Conservation (phyloP, 1,140 invertebrate species). For the Drosophila triauraria region DNA sequence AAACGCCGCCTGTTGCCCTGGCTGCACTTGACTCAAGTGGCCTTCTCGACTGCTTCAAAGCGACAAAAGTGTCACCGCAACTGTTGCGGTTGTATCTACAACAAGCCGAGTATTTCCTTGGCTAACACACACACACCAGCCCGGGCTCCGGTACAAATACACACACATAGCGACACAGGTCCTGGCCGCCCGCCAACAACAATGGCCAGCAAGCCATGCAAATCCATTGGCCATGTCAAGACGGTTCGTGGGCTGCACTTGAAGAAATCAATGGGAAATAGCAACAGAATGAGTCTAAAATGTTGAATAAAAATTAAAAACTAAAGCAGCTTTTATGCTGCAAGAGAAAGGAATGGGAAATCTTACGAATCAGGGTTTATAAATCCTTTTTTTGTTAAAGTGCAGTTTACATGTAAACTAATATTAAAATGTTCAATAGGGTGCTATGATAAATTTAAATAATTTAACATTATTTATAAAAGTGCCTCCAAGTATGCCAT, state of each 20-base stretch:
- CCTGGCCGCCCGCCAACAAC: conserved; percentile 24
- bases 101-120: conserved; percentile 36
- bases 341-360: too few species aligned
- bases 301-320: too few species aligned
- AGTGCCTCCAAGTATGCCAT: not conserved
- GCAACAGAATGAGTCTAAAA: not conserved
- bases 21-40: conserved; percentile 77
- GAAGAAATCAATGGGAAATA: conserved; percentile 18
- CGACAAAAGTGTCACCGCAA: conserved; percentile 77
- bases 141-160: not conserved
- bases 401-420: too few species aligned
- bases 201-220: conserved; percentile 28
- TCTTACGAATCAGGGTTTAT: too few species aligned
- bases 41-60: conserved; percentile 71
- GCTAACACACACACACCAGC: conserved; percentile 16
- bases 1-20: conserved; percentile 38
- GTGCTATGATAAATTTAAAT: too few species aligned
- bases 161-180: not conserved
- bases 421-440: too few species aligned
- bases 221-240: conserved; percentile 43
- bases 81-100: conserved; percentile 71
- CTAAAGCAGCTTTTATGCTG: too few species aligned
- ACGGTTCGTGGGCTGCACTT: conserved; percentile 28
- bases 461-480: too few species aligned
- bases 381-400: too few species aligned